Base-by-base conservation (phyloP, 2,797 vertebrate genomes). In the Cyprinodon diabolis region DNA sequence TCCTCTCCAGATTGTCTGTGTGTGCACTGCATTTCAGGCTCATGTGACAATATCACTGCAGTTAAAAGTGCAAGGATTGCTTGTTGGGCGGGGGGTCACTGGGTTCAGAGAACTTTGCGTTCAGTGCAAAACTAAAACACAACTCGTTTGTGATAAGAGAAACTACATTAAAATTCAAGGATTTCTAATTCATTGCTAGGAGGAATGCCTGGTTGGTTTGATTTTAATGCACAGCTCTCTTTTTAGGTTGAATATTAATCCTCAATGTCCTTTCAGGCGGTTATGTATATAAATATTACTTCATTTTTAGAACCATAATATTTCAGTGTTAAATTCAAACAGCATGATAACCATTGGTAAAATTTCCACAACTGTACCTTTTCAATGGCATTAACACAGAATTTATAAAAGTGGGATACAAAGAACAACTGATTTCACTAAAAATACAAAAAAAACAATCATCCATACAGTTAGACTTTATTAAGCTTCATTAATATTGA, bases 21-120 rank as follows among this genome's bases (percentile, higher is more conserved):
- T 77, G 66, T 68, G 83, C 76, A 62, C 68, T 21, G 89, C 80
- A 81, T 80, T 78, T 79, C 68, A 85, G 74, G 85, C 87, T 93
- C 92, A 90, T 91, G 93, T 93, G 93, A 93, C 90, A 84, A 75
- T 83, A 84, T 90, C 86, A 82, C 82, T 15, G 79, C 86, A 73
- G 90, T 84, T 87, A 87, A 80, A 76, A 80, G 87, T 74, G 80
- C 47, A 70, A 77, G 91, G 91, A 91, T 92, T 94, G 93, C 78
- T 79, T 78, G 62, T 55, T 35, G 69, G 23, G 17, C 86, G 92
- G 91, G 56, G 86, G 92, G 91, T 91, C 86, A 93, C 3, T 1
- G 80, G 54, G 92, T 93, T 93, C 88, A 82, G 71, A 49, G 65
- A 78, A 78, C 75, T 21, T 73, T 49, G 23, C 68, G 75, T 79